Conservation (phyloP, 2,797 vertebrate genomes). For the Crotalus adamanteus region DNA sequence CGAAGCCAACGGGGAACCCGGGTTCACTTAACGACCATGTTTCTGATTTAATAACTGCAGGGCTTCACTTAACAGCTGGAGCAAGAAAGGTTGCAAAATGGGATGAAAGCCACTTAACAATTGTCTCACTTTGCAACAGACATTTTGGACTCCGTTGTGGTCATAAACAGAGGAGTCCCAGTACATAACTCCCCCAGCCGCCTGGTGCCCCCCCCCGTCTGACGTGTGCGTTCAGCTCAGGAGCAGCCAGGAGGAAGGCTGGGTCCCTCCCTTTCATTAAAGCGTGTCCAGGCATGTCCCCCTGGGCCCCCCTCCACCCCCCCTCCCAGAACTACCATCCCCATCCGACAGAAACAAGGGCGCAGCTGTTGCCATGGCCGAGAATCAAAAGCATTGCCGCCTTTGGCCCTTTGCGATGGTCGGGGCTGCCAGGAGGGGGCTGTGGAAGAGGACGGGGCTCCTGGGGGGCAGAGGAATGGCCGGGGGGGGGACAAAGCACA, state of each 20-base stretch:
- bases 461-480: not conserved
- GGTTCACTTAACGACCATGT: no score
- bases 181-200: not conserved
- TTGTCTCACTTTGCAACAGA: no score
- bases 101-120: no score
- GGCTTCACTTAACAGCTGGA: no score
- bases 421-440: not conserved
- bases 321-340: not conserved
- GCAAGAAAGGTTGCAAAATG: no score
- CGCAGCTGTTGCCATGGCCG: constrained; percentile 3
- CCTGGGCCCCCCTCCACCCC: rapidly evolving
- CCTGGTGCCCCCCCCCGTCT: not conserved
- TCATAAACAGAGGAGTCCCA: no score
- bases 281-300: constrained; percentile 4
- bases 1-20: no score
- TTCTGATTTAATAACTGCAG: no score
- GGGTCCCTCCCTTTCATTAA: not conserved
- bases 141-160: no score
- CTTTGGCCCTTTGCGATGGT: not conserved
- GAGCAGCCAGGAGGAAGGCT: not conserved
- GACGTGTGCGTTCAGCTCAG: not conserved
- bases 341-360: not conserved
- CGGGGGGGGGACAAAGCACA: rapidly evolving
- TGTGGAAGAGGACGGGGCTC: not conserved
- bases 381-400: not conserved